Conservation (phyloP, 2,888 invertebrate species). For the Acleris cristana region DNA sequence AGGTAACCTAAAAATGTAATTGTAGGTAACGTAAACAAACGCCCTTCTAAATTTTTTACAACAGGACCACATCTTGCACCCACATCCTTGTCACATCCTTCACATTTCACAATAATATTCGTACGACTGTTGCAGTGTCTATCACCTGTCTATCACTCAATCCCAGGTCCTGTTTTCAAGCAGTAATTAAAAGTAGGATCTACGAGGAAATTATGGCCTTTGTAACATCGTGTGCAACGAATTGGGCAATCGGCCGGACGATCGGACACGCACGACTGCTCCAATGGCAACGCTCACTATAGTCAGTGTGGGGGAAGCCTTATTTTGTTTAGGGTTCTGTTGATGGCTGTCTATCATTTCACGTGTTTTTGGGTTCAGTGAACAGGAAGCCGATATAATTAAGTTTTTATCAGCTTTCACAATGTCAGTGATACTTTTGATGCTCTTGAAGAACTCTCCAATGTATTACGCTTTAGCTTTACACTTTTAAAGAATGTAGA, state of each 20-base stretch:
- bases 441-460: too few relatives aligned
- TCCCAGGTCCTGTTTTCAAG: slow-evolving; percentile 23
- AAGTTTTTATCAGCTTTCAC: too few relatives aligned
- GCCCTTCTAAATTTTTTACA: too few relatives aligned
- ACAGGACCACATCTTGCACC: too few relatives aligned
- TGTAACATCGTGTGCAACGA: slow-evolving; percentile 36
- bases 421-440: too few relatives aligned
- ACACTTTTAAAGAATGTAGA: too few relatives aligned
- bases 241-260: slow-evolving; percentile 38
- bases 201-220: slow-evolving; percentile 33
- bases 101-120: too few relatives aligned
- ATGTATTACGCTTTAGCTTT: too few relatives aligned
- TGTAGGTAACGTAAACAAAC: too few relatives aligned
- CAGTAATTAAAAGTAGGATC: slow-evolving; percentile 33
- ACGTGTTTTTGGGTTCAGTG: neutral
- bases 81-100: too few relatives aligned
- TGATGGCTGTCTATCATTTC: neutral
- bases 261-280: slow-evolving; percentile 39
- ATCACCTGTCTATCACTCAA: neutral
- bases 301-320: slow-evolving; percentile 22
- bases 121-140: too few relatives aligned
- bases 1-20: too few relatives aligned
- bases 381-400: neutral
- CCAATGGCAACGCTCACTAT: slow-evolving; percentile 18
- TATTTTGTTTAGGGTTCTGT: slow-evolving; percentile 18